Percentiles rank a stretch among this genome's conserved stretches.
Conservation (phyloP, 2,888 invertebrate genomes). For the Tenodera sinensis region DNA sequence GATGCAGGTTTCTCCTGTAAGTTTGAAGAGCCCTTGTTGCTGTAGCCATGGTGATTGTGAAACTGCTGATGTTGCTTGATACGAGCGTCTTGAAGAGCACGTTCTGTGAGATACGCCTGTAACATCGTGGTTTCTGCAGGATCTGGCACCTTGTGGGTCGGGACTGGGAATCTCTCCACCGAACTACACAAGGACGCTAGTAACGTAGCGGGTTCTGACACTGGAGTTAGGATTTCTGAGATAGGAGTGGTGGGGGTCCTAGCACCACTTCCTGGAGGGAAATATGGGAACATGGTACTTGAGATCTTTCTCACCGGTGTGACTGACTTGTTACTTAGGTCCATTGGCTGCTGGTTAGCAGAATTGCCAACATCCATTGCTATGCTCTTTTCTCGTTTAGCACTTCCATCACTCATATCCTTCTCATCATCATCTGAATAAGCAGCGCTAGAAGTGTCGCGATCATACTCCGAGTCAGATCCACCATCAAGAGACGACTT, state of each 20-base stretch:
- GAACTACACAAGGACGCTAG: conserved; percentile 61
- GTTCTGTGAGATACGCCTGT: conserved; percentile 69
- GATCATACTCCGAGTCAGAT: background rate
- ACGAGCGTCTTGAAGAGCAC: conserved; percentile 65
- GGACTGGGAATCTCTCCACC: conserved; percentile 58
- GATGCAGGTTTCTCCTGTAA: background rate
- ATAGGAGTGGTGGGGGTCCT: conserved; percentile 37
- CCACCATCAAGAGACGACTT: background rate
- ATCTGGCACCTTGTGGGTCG: conserved; percentile 21
- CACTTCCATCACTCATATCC: background rate
- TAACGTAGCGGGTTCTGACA: conserved; percentile 56
- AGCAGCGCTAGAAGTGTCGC: background rate
- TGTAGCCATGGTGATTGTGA: conserved; percentile 7
- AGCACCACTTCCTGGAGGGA: conserved; percentile 27
- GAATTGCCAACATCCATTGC: background rate
- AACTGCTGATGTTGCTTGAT: conserved; percentile 56
- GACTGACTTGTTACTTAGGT: conserved; percentile 45
- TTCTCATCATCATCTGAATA: conserved; percentile 1
- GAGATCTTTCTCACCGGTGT: background rate
- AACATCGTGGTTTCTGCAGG: conserved; percentile 58
- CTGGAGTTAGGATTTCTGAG: conserved; percentile 56
- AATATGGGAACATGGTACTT: conserved; percentile 27
- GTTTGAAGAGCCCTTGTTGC: background rate
- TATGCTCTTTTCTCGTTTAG: background rate
- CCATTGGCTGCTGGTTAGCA: conserved; percentile 42